These are phyloP conservation scores for Drosophila orena DNA, from an alignment of 1,140 invertebrate genomes.

Conservation along the genomic window DNA sequence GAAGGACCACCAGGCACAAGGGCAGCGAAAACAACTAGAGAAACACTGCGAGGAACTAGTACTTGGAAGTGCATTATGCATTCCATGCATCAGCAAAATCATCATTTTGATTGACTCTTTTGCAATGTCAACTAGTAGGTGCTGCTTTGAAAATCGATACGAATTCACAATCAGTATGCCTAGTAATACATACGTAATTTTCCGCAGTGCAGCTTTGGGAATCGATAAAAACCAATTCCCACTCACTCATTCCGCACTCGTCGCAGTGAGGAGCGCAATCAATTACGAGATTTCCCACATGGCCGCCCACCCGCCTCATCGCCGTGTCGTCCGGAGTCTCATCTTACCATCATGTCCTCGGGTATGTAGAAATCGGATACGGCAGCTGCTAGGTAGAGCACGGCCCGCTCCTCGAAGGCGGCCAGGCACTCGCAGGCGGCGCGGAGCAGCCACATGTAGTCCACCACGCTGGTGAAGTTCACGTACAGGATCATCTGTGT, in stretches of 20 bases:
- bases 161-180: no score
- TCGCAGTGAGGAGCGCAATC: slow-evolving; percentile 73
- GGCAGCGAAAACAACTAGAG: slow-evolving; percentile 19
- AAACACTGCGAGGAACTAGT: slow-evolving; percentile 19
- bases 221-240: slow-evolving; percentile 81
- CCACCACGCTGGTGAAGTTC: slow-evolving; percentile 93
- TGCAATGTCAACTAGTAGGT: neutral
- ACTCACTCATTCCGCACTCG: slow-evolving; percentile 43
- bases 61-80: no score
- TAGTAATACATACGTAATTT: neutral
- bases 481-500: slow-evolving; percentile 90
- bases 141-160: slow-evolving; percentile 74
- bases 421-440: slow-evolving; percentile 91
- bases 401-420: slow-evolving; percentile 88
- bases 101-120: neutral
- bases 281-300: slow-evolving; percentile 81
- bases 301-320: slow-evolving; percentile 19
- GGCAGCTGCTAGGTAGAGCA: slow-evolving; percentile 98
- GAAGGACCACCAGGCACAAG: slow-evolving; percentile 37
- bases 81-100: neutral
- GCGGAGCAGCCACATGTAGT: slow-evolving; percentile 97
- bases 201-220: slow-evolving; percentile 56
- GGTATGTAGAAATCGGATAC: slow-evolving; percentile 99
- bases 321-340: slow-evolving; percentile 57
- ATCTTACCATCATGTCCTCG: slow-evolving; percentile 92